Evolutionary conservation across 2,888 invertebrate genomes (phyloP).

Genomic region (Lacanobia wlatinum): DNA sequence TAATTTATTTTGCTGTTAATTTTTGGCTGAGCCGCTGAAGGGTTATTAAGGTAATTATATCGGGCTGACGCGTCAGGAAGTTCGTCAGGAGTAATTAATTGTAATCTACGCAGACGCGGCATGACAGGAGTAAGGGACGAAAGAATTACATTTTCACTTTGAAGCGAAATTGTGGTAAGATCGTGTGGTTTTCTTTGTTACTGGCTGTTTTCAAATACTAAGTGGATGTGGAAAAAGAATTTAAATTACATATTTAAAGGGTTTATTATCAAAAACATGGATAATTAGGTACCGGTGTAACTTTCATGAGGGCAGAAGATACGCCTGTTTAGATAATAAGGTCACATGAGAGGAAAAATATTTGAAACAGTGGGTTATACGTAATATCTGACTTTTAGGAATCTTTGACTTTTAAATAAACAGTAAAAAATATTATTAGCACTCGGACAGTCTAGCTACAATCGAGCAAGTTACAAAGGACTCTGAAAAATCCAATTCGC

Average conservation of each 20-base stretch:
- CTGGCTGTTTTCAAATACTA: no score
- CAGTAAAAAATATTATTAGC: no score
- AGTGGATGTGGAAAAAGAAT: no score
- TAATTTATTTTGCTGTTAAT: constrained; percentile 56
- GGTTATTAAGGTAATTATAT: constrained; percentile 62
- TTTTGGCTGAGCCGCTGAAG: constrained; percentile 44
- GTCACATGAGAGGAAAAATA: background rate
- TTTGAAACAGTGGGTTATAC: no score
- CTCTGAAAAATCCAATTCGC: constrained; percentile 7
- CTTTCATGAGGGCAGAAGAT: no score
- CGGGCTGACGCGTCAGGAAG: constrained; percentile 51
- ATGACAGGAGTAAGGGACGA: constrained; percentile 13
- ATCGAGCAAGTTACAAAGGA: background rate
- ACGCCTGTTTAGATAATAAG: background rate
- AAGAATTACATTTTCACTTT: constrained; percentile 46
- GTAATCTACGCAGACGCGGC: constrained; percentile 53
- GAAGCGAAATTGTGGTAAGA: constrained; percentile 17
- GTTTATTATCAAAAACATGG: background rate
- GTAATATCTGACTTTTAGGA: no score
- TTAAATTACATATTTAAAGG: background rate
- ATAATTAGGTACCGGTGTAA: background rate
- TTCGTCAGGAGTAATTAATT: constrained; percentile 61
- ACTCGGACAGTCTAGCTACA: no score
- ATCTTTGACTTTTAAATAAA: no score
- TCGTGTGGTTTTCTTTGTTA: background rate